Percentiles rank a stretch among this genome's conserved stretches.
Evolutionary conservation across 2,797 vertebrate species (phyloP).

Genomic region (Hafferia zeledoni): DNA sequence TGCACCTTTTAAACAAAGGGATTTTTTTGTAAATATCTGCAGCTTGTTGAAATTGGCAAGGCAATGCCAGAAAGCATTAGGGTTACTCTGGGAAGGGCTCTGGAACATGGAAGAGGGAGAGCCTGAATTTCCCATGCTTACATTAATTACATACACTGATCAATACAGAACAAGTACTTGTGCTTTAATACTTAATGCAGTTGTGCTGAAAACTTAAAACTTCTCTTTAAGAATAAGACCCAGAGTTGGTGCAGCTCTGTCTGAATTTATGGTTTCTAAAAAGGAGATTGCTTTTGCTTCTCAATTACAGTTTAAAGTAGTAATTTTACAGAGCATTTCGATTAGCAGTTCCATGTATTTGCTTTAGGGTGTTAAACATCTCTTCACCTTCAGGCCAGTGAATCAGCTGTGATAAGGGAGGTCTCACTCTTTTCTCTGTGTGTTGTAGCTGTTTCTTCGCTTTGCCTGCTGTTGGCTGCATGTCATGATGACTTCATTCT

Average conservation of each 20-base stretch:
- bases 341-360: not conserved
- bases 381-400: not conserved
- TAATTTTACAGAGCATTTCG: not conserved
- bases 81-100: not conserved
- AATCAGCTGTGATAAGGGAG: not conserved
- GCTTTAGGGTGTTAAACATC: not conserved
- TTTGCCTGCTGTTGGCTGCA: not conserved
- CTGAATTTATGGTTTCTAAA: not conserved
- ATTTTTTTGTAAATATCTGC: not conserved
- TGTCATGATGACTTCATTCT: not conserved
- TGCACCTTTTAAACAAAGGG: not conserved
- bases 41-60: not conserved
- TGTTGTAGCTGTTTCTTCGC: not conserved
- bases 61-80: not conserved
- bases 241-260: not conserved
- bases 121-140: not conserved
- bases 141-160: not conserved
- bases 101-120: not conserved
- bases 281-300: not conserved
- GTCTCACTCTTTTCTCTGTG: not conserved
- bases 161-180: not conserved
- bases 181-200: not conserved
- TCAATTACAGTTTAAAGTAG: not conserved
- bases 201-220: not conserved
- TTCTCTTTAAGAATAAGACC: not conserved